Evolutionary conservation across 2,113 vertebrate genomes (phyloP).

Genomic region (Ceyx margarethae): DNA sequence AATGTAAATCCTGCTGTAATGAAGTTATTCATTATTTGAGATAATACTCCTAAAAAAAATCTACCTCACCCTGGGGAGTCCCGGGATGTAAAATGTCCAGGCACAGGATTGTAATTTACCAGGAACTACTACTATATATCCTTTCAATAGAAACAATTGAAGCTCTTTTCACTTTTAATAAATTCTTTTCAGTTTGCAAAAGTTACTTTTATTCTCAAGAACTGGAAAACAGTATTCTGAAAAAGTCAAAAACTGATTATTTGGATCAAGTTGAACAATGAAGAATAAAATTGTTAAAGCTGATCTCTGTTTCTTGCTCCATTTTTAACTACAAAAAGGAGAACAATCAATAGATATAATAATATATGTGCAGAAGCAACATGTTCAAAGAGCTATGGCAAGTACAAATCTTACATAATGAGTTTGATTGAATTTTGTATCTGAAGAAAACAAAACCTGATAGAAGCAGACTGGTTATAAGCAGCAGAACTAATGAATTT

Average conservation of each 20-base stretch:
- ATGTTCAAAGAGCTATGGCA: background rate
- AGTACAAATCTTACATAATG: background rate
- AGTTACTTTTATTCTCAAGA: conserved; percentile 18
- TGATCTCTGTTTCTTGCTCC: background rate
- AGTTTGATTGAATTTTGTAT: background rate
- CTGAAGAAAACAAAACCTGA: background rate
- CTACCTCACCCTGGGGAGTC: background rate
- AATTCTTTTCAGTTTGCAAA: background rate
- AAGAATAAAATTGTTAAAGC: background rate
- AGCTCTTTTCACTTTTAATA: background rate
- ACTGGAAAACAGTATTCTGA: background rate
- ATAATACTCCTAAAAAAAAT: background rate
- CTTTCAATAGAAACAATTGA: background rate
- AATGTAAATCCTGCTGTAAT: conserved; percentile 2
- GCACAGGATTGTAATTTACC: background rate
- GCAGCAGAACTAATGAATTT: background rate
- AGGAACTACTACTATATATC: background rate
- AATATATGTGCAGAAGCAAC: background rate
- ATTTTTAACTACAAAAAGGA: background rate
- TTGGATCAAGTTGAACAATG: background rate
- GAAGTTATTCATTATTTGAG: background rate
- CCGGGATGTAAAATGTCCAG: background rate
- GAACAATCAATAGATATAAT: background rate
- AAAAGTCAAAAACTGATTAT: background rate
- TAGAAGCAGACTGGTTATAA: background rate